phyloP scores from a whole-genome alignment of 2,113 vertebrate species.

The Excalfactoria chinensis region DNA sequence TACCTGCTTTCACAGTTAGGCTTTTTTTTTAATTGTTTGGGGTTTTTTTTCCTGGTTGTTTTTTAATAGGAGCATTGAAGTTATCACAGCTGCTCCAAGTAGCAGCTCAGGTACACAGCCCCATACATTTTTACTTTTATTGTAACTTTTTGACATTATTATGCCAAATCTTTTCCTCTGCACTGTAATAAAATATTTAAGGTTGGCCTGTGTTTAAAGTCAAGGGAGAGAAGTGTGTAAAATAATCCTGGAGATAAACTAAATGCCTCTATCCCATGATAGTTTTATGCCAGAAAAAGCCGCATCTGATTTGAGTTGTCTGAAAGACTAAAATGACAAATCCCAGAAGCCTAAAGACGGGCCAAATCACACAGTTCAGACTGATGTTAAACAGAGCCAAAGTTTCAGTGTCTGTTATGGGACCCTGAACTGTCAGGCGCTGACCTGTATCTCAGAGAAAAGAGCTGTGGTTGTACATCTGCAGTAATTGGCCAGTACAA shows the following conservation, averaged over 20 bases:
- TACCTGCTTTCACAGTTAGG: not conserved
- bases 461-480: not conserved
- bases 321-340: not conserved
- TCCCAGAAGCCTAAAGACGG: not conserved
- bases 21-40: not conserved
- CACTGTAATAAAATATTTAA: not conserved
- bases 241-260: not conserved
- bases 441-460: not conserved
- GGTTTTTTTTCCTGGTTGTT: not conserved
- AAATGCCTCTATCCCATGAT: not conserved
- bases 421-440: not conserved
- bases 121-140: not conserved
- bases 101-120: not conserved
- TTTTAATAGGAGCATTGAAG: not conserved
- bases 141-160: not conserved
- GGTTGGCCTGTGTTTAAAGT: not conserved
- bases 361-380: not conserved
- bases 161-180: not conserved
- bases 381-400: not conserved
- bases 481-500: too few relatives aligned
- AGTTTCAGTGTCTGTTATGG: not conserved
- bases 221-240: not conserved
- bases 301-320: not conserved
- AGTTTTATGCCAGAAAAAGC: not conserved
- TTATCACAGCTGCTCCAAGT: not conserved